phyloP scores from a whole-genome alignment of 2,113 vertebrate species.

The Calyptomena viridis region DNA sequence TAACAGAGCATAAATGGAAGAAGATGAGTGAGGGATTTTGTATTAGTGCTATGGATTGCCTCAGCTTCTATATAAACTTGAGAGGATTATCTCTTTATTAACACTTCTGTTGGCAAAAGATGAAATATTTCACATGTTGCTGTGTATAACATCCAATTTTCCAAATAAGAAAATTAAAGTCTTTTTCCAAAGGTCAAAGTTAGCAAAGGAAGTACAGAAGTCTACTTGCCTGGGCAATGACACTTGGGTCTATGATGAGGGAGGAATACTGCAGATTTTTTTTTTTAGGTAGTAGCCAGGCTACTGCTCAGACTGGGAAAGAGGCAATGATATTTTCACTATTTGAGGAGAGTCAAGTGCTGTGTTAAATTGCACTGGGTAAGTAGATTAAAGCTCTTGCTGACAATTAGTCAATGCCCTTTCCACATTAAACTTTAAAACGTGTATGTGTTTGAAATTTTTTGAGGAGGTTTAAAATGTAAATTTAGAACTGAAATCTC shows the following conservation, averaged over 20 bases:
- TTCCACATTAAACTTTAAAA: neutral
- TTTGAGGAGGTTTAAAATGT: neutral
- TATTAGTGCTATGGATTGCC: neutral
- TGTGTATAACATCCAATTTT: neutral
- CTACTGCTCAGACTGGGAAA: neutral
- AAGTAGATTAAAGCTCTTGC: neutral
- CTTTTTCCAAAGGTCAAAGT: neutral
- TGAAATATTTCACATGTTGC: neutral
- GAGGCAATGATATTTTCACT: neutral
- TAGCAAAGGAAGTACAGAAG: neutral
- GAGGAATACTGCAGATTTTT: neutral
- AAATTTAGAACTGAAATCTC: neutral
- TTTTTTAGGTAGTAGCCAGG: neutral
- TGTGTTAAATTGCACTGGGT: neutral
- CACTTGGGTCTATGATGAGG: neutral
- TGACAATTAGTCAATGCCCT: neutral
- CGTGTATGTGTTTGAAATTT: rapidly evolving
- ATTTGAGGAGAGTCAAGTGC: neutral
- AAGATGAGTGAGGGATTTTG: constrained; percentile 12
- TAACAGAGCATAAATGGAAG: constrained; percentile 27
- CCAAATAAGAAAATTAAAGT: neutral
- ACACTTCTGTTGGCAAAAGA: neutral
- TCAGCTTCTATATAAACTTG: neutral
- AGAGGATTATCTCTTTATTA: constrained; percentile 35
- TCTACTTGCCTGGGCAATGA: neutral